These are phyloP conservation scores for Erebia aethiops DNA, from an alignment of 2,888 invertebrate species.

Conservation along the genomic window DNA sequence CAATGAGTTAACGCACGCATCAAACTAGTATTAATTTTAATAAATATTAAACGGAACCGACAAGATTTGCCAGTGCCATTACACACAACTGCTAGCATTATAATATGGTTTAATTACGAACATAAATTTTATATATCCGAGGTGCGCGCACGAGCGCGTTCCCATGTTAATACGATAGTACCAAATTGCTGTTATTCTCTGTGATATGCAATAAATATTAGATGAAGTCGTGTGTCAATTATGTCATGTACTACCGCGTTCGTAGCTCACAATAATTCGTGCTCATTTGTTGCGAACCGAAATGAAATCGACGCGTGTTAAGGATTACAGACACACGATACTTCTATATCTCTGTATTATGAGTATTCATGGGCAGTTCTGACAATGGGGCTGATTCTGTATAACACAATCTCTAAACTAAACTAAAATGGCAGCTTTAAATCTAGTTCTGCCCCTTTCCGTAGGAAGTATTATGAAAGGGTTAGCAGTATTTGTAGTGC, in stretches of 20 bases:
- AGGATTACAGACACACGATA: constrained; percentile 65
- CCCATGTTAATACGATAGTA: constrained; percentile 66
- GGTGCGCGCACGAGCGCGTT: constrained; percentile 49
- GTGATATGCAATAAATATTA: constrained; percentile 76
- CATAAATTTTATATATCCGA: constrained; percentile 54
- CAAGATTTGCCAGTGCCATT: constrained; percentile 37
- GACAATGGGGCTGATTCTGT: no score
- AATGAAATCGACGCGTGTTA: constrained; percentile 76
- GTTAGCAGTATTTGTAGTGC: no score
- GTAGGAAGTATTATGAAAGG: no score
- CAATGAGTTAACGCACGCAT: constrained; percentile 20
- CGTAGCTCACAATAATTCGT: constrained; percentile 69
- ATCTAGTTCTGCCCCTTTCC: no score
- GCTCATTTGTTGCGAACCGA: constrained; percentile 70
- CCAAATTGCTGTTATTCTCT: constrained; percentile 68
- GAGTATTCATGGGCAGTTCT: not conserved
- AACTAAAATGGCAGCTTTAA: no score
- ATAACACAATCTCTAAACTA: no score
- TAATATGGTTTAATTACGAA: constrained; percentile 50
- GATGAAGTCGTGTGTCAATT: constrained; percentile 72
- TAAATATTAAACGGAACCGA: constrained; percentile 34
- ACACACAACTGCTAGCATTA: constrained; percentile 39
- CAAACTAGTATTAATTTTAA: constrained; percentile 28
- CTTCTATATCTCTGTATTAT: constrained; percentile 22
- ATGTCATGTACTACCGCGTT: constrained; percentile 55